A percentile compares a stretch with the other conserved stretches of the same genome.
Evolutionary conservation across 1,140 invertebrate species (phyloP).

Genomic region (Drosophila insularis): DNA sequence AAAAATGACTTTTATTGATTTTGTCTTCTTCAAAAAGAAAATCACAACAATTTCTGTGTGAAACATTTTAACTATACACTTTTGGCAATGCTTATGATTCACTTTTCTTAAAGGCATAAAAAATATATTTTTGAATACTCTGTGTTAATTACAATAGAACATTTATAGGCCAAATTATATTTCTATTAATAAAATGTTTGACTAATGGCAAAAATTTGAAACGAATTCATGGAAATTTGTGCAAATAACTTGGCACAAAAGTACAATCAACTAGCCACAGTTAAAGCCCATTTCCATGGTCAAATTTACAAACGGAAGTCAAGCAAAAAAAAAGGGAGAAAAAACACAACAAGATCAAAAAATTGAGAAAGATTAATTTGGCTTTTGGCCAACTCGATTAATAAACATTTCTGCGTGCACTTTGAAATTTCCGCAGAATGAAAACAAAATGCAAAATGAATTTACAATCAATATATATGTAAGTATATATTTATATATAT

Average conservation of each 20-base stretch:
- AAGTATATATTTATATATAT: background rate
- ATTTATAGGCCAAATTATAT: background rate
- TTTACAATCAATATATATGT: conserved; percentile 21
- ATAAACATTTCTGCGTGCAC: conserved; percentile 35
- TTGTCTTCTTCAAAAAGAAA: too few relatives aligned
- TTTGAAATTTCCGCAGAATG: conserved; percentile 38
- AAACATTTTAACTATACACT: too few relatives aligned
- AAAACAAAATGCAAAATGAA: conserved; percentile 19
- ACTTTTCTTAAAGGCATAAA: too few relatives aligned
- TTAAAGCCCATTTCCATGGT: conserved; percentile 38
- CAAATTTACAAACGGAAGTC: conserved; percentile 47
- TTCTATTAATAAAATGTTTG: conserved; percentile 21
- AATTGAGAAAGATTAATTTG: conserved; percentile 40
- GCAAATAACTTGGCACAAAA: conserved; percentile 6
- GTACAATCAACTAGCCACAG: conserved; percentile 6
- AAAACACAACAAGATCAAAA: background rate
- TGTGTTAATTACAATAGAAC: background rate
- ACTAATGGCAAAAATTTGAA: conserved; percentile 20
- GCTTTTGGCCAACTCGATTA: conserved; percentile 58
- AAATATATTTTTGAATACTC: too few relatives aligned
- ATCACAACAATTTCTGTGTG: too few relatives aligned
- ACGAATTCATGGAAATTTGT: conserved; percentile 35
- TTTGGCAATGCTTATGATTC: too few relatives aligned
- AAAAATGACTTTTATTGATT: too few relatives aligned
- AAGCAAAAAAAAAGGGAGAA: conserved; percentile 16